These are phyloP conservation scores for Syrrhaptes paradoxus DNA, from an alignment of 2,113 vertebrate genomes.

Conservation along the genomic window DNA sequence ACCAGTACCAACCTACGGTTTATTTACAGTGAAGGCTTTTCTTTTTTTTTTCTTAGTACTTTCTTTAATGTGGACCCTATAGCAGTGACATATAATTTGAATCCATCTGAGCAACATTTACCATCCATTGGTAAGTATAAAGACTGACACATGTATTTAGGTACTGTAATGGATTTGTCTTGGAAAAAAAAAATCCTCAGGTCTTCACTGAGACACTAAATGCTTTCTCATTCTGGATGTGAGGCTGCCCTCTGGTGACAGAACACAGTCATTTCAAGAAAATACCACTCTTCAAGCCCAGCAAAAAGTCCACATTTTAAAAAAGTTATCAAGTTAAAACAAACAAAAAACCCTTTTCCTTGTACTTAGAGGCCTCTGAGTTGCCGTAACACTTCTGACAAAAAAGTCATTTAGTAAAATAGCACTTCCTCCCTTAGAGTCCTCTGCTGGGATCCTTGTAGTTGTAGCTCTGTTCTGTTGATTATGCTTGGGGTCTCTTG, in stretches of 20 bases:
- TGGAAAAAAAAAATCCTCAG: background rate
- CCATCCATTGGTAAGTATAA: conserved; percentile 59
- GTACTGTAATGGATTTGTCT: background rate
- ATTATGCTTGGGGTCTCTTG: background rate
- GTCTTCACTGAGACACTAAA: background rate
- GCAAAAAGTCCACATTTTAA: fast-evolving
- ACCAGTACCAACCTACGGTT: background rate
- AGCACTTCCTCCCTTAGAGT: background rate
- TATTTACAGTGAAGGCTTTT: background rate
- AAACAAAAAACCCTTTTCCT: background rate
- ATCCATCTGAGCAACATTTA: conserved; percentile 57
- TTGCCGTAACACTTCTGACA: background rate
- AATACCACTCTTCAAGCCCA: background rate
- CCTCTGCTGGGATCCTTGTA: background rate
- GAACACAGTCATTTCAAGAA: background rate
- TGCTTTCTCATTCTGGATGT: background rate
- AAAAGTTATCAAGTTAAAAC: fast-evolving
- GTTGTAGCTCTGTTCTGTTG: background rate
- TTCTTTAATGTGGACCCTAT: conserved; percentile 84
- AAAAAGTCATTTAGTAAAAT: background rate
- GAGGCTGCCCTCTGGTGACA: conserved; percentile 63
- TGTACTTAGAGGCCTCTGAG: background rate
- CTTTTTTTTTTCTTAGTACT: conserved; percentile 67
- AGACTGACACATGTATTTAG: fast-evolving
- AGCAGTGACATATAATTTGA: conserved; percentile 79